Percentiles rank a stretch among this genome's conserved stretches.
These are phyloP conservation scores for Zeugodacus cucurbitae DNA, from an alignment of 1,140 invertebrate genomes.

Conservation along the genomic window DNA sequence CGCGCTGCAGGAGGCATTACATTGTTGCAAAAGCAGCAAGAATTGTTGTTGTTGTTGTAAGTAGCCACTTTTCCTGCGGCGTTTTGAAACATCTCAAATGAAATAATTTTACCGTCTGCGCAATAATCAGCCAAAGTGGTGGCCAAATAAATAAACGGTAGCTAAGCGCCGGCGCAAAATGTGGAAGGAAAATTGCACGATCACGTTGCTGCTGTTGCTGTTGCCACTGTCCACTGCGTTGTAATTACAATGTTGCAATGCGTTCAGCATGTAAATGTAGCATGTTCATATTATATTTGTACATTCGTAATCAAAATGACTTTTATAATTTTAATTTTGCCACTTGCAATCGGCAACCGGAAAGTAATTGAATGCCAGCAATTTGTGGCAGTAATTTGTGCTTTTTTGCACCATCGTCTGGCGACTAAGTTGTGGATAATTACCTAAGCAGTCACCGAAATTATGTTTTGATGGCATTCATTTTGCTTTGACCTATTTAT, in stretches of 20 bases:
- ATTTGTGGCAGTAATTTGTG: neutral
- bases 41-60: neutral
- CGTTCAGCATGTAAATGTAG: constrained; percentile 17
- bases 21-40: neutral
- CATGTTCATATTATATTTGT: neutral
- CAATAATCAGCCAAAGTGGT: neutral
- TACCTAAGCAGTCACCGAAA: neutral
- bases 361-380: neutral
- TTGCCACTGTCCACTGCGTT: neutral
- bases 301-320: neutral
- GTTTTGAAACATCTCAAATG: constrained; percentile 17
- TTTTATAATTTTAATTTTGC: neutral
- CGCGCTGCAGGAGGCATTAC: neutral
- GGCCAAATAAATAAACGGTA: constrained; percentile 2
- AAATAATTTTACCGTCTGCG: constrained; percentile 7
- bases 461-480: neutral
- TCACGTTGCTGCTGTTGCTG: neutral
- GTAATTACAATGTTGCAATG: constrained; percentile 25
- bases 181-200: neutral
- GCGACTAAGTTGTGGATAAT: neutral
- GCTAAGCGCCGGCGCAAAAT: neutral
- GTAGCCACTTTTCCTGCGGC: neutral
- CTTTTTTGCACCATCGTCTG: neutral
- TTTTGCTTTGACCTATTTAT: neutral
- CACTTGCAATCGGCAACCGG: neutral